A percentile compares a stretch with the other conserved stretches of the same genome.
Conservation (phyloP, 2,888 invertebrate genomes). For the Microplitis manilae region DNA sequence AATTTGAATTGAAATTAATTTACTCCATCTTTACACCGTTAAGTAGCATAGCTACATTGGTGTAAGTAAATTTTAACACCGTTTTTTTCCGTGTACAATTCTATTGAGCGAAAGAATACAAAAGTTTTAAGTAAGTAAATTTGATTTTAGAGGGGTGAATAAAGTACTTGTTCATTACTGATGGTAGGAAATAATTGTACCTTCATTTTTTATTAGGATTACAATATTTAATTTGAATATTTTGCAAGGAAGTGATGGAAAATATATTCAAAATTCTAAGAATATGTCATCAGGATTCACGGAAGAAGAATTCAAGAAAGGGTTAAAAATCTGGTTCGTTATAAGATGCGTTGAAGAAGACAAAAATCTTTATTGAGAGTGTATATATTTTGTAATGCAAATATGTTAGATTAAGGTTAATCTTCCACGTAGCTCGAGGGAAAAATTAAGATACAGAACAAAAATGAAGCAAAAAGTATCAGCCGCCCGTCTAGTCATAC, state of each 20-base stretch:
- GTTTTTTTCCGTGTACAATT: too few relatives aligned
- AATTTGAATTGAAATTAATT: too few relatives aligned
- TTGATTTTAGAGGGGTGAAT: not conserved
- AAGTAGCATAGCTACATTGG: too few relatives aligned
- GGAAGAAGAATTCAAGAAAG: conserved; percentile 24
- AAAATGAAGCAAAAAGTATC: conserved; percentile 34
- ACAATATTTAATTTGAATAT: conserved; percentile 61
- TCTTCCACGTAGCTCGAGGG: conserved; percentile 12
- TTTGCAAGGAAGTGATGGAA: conserved; percentile 44
- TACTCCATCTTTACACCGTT: too few relatives aligned
- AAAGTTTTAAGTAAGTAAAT: too few relatives aligned
- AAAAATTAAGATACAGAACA: conserved; percentile 36
- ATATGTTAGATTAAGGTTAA: conserved; percentile 46
- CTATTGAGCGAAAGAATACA: too few relatives aligned
- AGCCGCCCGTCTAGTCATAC: conserved; percentile 23
- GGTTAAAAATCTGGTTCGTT: conserved; percentile 22
- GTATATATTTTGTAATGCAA: conserved; percentile 60
- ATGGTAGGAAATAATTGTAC: conserved; percentile 23
- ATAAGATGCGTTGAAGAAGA: conserved; percentile 61
- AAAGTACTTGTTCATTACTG: conserved; percentile 1
- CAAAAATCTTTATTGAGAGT: conserved; percentile 41
- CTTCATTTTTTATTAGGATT: conserved; percentile 47
- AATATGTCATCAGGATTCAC: conserved; percentile 3
- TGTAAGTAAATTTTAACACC: too few relatives aligned
- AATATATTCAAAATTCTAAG: conserved; percentile 49